Base-by-base conservation (phyloP, 2,888 invertebrate species). In the Hirtodrosophila confusa region DNA sequence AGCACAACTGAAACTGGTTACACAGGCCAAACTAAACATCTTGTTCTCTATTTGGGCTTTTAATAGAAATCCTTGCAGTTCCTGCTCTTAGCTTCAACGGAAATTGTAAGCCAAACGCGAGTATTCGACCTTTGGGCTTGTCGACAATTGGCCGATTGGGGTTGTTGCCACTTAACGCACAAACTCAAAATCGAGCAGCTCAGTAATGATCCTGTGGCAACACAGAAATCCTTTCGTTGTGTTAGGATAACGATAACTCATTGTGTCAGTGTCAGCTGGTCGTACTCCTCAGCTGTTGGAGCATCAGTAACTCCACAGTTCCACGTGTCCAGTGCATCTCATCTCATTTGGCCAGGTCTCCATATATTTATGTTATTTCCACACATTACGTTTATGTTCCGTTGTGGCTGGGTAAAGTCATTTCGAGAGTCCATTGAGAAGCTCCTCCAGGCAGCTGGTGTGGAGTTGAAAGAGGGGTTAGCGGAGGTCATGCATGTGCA, bases 371-470 rank as follows among this genome's bases (percentile, higher is more conserved):
- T 69, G 69, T 62, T 74, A 65, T 69, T 77, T 64, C 66, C 73
- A 71, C 77, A 68, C 61, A 75, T 69, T 69, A 77, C 78, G 51
- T 77, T 78, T 77, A 73, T 69, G 78, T 65, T 61, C 61, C 61
- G 69, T 43, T 72, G 64, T 47, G 56, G 58, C 51, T 43, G 43
- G 33, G 37, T 37, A 67, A 64, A 77, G 55, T 55, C 66, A 73
- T 73, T 66, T 69, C 50, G 24, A n/a, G 39, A 62, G 55, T 76
- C 48, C 66, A 58, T 56, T 47, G 39, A 53, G 55, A 36, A 39
- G 9, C n/a, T n/a, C n/a, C n/a, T n/a, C n/a, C n/a, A n/a, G n/a
- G n/a, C n/a, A n/a, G n/a, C 41, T 44, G 49, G 9, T 23, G 36
- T 7, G 17, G 24, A 39, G 66, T 49, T 43, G 5, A 37, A 8